Evolutionary conservation across 2,797 vertebrate genomes (phyloP).

Genomic region (Vipera latastei): DNA sequence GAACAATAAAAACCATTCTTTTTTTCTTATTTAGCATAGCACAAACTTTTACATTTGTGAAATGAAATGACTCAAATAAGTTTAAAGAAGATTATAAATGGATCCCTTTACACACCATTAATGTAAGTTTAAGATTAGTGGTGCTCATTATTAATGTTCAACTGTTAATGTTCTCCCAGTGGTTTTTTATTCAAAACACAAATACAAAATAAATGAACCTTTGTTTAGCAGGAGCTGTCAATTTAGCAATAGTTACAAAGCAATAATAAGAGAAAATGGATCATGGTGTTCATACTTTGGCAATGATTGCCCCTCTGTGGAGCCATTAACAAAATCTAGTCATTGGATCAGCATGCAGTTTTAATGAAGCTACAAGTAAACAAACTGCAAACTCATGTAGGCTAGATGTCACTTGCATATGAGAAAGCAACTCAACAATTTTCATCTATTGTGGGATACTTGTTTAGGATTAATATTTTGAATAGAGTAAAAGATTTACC

Average conservation of each 20-base stretch:
- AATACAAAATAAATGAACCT: constrained; percentile 67
- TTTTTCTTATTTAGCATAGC: not conserved
- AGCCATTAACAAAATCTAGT: constrained; percentile 68
- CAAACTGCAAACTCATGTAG: constrained; percentile 61
- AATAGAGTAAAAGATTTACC: constrained; percentile 7
- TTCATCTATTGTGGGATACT: not conserved
- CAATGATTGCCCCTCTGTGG: constrained; percentile 66
- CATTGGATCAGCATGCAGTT: constrained; percentile 67
- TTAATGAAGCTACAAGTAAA: constrained; percentile 72
- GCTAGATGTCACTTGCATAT: constrained; percentile 45
- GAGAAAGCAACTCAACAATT: constrained; percentile 10
- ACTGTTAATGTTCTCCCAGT: constrained; percentile 49
- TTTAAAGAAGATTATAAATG: constrained; percentile 14
- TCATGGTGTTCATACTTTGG: constrained; percentile 62
- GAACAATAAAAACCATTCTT: constrained; percentile 26
- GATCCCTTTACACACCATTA: constrained; percentile 38
- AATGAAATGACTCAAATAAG: constrained; percentile 22
- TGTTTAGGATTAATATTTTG: not conserved
- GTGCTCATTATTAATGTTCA: constrained; percentile 39
- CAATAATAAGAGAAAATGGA: constrained; percentile 74
- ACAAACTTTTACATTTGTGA: constrained; percentile 23
- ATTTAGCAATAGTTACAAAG: constrained; percentile 69
- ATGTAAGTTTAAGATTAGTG: constrained; percentile 47
- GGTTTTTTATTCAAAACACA: constrained; percentile 57
- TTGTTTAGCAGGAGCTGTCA: constrained; percentile 70